Conservation (phyloP, 2,797 vertebrate species). For the Melanotaenia pygmaea region DNA sequence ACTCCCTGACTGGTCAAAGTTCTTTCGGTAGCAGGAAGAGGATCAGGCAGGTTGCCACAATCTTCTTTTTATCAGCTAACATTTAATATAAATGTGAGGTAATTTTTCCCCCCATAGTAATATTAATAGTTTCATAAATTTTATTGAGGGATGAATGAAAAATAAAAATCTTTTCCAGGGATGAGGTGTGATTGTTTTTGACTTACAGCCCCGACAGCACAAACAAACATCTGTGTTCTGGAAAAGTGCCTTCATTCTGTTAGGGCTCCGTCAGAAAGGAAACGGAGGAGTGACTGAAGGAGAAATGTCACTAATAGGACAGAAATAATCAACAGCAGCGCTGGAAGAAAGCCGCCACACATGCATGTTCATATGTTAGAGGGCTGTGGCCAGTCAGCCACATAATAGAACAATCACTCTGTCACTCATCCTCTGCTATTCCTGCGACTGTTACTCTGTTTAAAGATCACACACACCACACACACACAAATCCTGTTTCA, state of each 20-base stretch:
- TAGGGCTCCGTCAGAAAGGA: constrained; percentile 13
- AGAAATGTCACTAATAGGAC: constrained; percentile 68
- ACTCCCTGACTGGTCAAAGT: neutral
- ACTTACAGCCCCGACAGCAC: constrained; percentile 10
- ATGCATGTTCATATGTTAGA: constrained; percentile 79
- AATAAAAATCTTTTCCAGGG: constrained; percentile 26
- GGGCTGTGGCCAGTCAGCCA: constrained; percentile 85
- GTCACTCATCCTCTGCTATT: constrained; percentile 80
- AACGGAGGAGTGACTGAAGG: constrained; percentile 34
- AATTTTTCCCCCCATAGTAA: neutral
- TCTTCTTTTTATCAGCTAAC: neutral
- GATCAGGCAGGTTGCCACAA: neutral
- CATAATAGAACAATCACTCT: constrained; percentile 85
- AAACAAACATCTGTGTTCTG: constrained; percentile 32
- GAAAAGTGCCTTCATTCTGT: constrained; percentile 51
- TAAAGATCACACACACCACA: constrained; percentile 59
- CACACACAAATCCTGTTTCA: constrained; percentile 40
- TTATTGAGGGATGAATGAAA: neutral
- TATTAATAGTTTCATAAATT: neutral
- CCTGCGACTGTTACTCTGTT: constrained; percentile 58
- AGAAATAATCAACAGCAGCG: constrained; percentile 67
- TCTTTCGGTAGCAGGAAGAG: neutral
- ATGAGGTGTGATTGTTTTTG: constrained; percentile 21
- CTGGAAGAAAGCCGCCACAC: constrained; percentile 71
- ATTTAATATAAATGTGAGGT: neutral